phyloP scores from a whole-genome alignment of 2,113 vertebrate species.

The Pituophis catenifer region DNA sequence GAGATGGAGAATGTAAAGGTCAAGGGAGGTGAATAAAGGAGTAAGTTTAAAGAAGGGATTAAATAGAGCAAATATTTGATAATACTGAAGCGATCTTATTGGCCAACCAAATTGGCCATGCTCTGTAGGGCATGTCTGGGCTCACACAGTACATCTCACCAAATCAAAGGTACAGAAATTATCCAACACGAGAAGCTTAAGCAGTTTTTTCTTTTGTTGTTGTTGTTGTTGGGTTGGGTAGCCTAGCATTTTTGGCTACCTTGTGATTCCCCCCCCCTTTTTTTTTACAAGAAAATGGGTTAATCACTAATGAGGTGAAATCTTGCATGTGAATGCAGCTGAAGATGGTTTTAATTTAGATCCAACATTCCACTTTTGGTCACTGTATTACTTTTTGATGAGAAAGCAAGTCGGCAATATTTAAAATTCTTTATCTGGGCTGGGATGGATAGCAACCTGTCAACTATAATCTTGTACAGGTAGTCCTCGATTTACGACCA shows the following conservation, averaged over 20 bases:
- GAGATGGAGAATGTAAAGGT: background rate
- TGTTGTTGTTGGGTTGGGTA: background rate
- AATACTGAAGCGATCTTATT: background rate
- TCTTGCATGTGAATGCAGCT: background rate
- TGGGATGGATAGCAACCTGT: background rate
- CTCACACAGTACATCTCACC: background rate
- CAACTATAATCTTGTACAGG: background rate
- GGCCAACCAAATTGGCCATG: background rate
- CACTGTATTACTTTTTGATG: background rate
- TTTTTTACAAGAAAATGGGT: background rate
- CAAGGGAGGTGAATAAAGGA: background rate
- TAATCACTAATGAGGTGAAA: background rate
- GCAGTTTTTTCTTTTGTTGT: background rate
- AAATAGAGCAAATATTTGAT: background rate
- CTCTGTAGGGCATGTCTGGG: background rate
- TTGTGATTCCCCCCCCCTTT: background rate
- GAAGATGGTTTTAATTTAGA: background rate
- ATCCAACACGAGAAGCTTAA: background rate
- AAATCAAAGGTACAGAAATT: background rate
- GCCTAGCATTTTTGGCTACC: background rate
- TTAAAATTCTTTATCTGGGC: background rate
- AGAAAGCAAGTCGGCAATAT: background rate
- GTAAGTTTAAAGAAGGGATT: background rate
- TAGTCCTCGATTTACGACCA: background rate
- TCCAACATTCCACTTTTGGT: background rate